Evolutionary conservation across 1,140 invertebrate species (phyloP).

Genomic region (Drosophila ogumai): DNA sequence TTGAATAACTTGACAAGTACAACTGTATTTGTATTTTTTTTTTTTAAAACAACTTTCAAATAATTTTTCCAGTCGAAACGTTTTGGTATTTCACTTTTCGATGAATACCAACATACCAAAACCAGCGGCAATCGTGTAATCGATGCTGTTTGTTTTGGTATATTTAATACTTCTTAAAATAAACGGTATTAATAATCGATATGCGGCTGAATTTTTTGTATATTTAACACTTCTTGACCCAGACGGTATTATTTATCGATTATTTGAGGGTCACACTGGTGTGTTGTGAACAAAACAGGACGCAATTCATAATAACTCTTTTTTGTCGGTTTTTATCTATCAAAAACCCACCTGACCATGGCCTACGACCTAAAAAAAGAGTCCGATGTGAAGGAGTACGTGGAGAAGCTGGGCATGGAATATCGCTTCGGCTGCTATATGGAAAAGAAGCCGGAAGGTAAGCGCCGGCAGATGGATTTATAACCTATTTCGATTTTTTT

Average conservation of each 20-base stretch:
- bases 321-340: constrained; percentile 25
- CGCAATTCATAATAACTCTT: constrained; percentile 21
- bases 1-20: neutral
- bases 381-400: constrained; percentile 93
- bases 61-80: neutral
- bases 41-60: no score
- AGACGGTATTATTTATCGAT: neutral
- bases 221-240: neutral
- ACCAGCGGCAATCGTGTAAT: neutral
- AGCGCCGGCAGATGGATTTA: constrained; percentile 40
- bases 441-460: constrained; percentile 93
- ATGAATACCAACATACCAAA: neutral
- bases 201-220: neutral
- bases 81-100: neutral
- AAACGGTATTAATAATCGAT: neutral
- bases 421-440: constrained; percentile 95
- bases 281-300: constrained; percentile 20
- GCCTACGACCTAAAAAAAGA: constrained; percentile 92
- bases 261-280: neutral
- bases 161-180: neutral
- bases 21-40: neutral
- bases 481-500: constrained; percentile 58
- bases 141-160: neutral
- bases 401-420: constrained; percentile 95
- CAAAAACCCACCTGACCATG: constrained; percentile 81